These are phyloP conservation scores for Anarhynchus alexandrinus DNA, from an alignment of 2,113 vertebrate species.

Conservation along the genomic window DNA sequence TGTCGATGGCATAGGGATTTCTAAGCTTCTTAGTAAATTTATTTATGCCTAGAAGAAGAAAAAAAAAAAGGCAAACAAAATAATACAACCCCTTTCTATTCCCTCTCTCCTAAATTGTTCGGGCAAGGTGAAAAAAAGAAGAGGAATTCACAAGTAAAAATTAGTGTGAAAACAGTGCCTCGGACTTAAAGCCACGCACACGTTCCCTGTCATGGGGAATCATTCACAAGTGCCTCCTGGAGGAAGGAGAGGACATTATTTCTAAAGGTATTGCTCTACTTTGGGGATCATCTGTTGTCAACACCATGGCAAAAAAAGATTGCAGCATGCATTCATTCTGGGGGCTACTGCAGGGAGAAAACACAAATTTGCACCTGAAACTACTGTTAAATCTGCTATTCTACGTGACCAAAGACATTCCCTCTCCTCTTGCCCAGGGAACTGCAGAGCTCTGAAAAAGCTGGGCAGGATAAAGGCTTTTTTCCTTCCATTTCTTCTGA, in stretches of 20 bases:
- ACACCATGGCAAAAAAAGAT: not conserved
- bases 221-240: slow-evolving; percentile 46
- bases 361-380: not conserved
- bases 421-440: not conserved
- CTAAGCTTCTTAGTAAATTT: slow-evolving; percentile 98
- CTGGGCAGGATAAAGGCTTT: not conserved
- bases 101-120: not conserved
- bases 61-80: slow-evolving; percentile 18
- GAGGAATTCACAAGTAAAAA: slow-evolving; percentile 67
- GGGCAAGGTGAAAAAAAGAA: not conserved
- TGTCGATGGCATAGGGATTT: slow-evolving; percentile 90
- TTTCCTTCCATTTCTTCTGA: not conserved
- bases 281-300: slow-evolving; percentile 7
- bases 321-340: not conserved
- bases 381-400: not conserved
- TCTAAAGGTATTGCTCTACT: not conserved
- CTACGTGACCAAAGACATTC: not conserved
- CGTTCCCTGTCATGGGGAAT: slow-evolving; percentile 35
- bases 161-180: slow-evolving; percentile 73
- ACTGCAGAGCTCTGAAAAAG: not conserved
- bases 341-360: not conserved
- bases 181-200: slow-evolving; percentile 20
- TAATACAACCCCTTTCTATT: not conserved
- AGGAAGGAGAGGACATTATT: not conserved
- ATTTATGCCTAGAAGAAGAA: slow-evolving; percentile 85